Evolutionary conservation across 2,113 vertebrate genomes (phyloP), one percentile per base, ranked within the genome.

Genomic region (Platysteira castanea): DNA sequence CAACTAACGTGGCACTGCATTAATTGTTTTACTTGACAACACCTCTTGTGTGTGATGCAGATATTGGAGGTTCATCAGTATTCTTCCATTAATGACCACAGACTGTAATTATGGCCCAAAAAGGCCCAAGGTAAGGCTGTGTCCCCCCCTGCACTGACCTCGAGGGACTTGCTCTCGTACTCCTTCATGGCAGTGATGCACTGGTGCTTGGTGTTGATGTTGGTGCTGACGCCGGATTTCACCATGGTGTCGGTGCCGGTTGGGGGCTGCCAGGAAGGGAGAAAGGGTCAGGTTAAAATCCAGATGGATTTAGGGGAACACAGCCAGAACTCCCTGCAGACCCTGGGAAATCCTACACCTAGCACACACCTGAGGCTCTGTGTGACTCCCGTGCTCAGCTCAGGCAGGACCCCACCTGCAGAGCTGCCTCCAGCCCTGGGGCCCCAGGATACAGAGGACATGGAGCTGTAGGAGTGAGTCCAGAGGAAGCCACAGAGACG

Each of bases 111-210:
- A 41, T 2, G n/a, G 70, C 14, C 46, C 70, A 31, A 27, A 11
- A 8, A 17, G 22, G n/a, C 22, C 68, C 37, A 19, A 6, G 39
- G 15, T 0, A 7, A 22, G 39, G 31, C 2, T 7, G 23, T 41
- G 9, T 11, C 21, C 3, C 3, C 3, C 15, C 30, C 8, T 27
- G 15, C 57, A 97, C 98, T 96, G 65, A 99, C 99, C 98, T 99
- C 99, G 0, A 99, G 93, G 12, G 98, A 99, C 81, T 99, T 99
- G 98, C 99, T 99, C 95, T 99, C 99, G 1, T 99, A 99, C 64
- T 99, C 99, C 93, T 99, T 99, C 99, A 99, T 99, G 74, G 99
- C 99, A 16, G 99, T 99, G 93, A 99, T 99, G 87, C 99, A 99
- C 75, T 99, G 99, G 92, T 99, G 99, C 81, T 99, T 99, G 65